A percentile compares a stretch with the other conserved stretches of the same genome.
Evolutionary conservation across 92 coral and sea anemone species (phyloP).

Genomic region (Bergia sp.): DNA sequence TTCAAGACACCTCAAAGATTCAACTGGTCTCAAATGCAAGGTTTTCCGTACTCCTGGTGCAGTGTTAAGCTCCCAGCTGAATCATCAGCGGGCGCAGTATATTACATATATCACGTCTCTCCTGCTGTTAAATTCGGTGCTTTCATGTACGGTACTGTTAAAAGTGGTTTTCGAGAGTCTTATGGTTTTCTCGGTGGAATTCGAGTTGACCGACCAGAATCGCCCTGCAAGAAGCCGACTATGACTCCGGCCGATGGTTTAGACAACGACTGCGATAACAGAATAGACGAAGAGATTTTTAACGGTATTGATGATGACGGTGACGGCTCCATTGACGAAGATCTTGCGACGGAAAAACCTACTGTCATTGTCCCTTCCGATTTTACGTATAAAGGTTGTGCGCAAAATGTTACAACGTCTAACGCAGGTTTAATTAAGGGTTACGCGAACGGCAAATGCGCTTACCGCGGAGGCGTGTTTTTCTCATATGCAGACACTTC

Average conservation of each 20-base stretch:
- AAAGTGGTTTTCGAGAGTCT: constrained; percentile 32
- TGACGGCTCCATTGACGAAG: constrained; percentile 88
- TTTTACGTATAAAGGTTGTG: constrained; percentile 48
- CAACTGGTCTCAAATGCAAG: constrained; percentile 54
- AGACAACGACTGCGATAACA: constrained; percentile 91
- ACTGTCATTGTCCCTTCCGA: constrained; percentile 41
- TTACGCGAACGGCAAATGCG: constrained; percentile 65
- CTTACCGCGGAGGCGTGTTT: constrained; percentile 53
- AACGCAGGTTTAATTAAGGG: constrained; percentile 39
- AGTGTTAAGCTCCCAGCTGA: constrained; percentile 48
- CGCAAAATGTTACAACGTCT: background rate
- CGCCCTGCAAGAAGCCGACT: constrained; percentile 39
- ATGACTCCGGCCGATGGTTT: constrained; percentile 73
- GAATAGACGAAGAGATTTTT: constrained; percentile 81
- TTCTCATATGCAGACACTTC: constrained; percentile 27
- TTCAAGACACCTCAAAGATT: constrained; percentile 4
- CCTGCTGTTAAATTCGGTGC: constrained; percentile 72
- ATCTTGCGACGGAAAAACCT: constrained; percentile 65
- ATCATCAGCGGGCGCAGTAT: constrained; percentile 30
- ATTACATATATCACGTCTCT: constrained; percentile 70
- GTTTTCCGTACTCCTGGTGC: constrained; percentile 56
- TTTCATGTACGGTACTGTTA: constrained; percentile 67
- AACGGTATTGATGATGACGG: constrained; percentile 83
- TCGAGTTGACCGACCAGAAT: constrained; percentile 43
- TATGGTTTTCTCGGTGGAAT: constrained; percentile 85